Evolutionary conservation across 1,140 invertebrate species (phyloP).

Genomic region (Chelonus insularis): DNA sequence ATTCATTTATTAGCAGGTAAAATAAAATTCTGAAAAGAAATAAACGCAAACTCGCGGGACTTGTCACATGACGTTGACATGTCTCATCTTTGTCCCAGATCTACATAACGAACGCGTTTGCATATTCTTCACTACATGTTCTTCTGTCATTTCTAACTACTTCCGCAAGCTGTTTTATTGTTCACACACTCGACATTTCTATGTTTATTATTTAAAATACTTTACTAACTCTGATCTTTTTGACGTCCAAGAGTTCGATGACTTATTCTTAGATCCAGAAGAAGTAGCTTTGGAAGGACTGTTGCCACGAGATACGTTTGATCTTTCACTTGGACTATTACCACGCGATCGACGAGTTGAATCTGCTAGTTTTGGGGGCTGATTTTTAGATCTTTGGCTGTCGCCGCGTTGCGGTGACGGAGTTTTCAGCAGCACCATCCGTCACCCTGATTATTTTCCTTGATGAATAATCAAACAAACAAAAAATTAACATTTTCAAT

Average conservation of each 20-base stretch:
- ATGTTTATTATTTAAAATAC: not conserved
- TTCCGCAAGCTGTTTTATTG: not conserved
- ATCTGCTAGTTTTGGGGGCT: constrained; percentile 20
- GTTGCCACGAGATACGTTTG: constrained; percentile 37
- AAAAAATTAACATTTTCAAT: constrained; percentile 15
- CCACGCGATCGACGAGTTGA: constrained; percentile 34
- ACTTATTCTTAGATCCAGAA: constrained; percentile 32
- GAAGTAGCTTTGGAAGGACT: constrained; percentile 40
- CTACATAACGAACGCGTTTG: not conserved
- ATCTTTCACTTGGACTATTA: constrained; percentile 37
- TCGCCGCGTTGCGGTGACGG: constrained; percentile 41
- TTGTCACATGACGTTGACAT: constrained; percentile 4
- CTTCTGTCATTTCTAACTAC: not conserved
- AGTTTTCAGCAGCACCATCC: constrained; percentile 50
- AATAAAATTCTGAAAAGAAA: constrained; percentile 16
- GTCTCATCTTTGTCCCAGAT: constrained; percentile 16
- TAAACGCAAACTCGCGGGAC: not conserved
- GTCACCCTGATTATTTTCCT: constrained; percentile 33
- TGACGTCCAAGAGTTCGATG: constrained; percentile 38
- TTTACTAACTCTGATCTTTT: constrained; percentile 51
- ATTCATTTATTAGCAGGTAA: not conserved
- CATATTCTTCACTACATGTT: not conserved
- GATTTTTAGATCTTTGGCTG: constrained; percentile 31
- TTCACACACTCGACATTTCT: not conserved
- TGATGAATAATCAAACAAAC: too few relatives aligned